These are phyloP conservation scores for Antedon mediterranea DNA, from an alignment of 53 echinoderm and acorn worm genomes.

Conservation along the genomic window DNA sequence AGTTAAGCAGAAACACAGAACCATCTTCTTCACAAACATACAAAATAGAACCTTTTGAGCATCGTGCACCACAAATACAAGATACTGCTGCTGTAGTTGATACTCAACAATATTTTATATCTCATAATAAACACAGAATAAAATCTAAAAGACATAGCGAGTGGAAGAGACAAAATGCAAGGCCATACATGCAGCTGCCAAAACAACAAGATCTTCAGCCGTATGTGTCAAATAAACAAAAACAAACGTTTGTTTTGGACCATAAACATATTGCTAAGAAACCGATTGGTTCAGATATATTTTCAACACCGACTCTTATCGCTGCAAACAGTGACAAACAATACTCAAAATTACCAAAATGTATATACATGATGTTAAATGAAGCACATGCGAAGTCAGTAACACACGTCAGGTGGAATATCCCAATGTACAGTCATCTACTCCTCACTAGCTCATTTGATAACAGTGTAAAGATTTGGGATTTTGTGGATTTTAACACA, in stretches of 20 bases:
- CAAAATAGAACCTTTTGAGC: too few relatives aligned
- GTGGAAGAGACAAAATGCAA: background rate
- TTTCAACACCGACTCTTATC: background rate
- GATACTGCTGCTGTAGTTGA: too few relatives aligned
- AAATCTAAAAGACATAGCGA: background rate
- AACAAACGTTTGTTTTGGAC: background rate
- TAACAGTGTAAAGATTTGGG: slow-evolving; percentile 45
- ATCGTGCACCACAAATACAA: too few relatives aligned
- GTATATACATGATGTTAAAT: background rate
- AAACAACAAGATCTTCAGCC: background rate
- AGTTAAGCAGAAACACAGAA: background rate
- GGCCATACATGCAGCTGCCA: background rate
- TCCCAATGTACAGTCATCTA: slow-evolving; percentile 59
- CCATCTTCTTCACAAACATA: background rate
- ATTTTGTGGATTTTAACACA: slow-evolving; percentile 18
- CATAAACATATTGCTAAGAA: background rate
- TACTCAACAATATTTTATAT: background rate
- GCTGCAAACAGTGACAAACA: background rate
- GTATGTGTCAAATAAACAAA: background rate
- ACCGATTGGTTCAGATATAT: background rate
- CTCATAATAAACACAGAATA: background rate
- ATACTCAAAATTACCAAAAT: background rate
- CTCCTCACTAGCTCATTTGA: slow-evolving; percentile 71
- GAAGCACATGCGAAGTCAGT: slow-evolving; percentile 36
- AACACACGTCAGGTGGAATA: slow-evolving; percentile 59